Base-by-base conservation (phyloP, 1,140 invertebrate species). In the honey bee (Apis mellifera) region DNA sequence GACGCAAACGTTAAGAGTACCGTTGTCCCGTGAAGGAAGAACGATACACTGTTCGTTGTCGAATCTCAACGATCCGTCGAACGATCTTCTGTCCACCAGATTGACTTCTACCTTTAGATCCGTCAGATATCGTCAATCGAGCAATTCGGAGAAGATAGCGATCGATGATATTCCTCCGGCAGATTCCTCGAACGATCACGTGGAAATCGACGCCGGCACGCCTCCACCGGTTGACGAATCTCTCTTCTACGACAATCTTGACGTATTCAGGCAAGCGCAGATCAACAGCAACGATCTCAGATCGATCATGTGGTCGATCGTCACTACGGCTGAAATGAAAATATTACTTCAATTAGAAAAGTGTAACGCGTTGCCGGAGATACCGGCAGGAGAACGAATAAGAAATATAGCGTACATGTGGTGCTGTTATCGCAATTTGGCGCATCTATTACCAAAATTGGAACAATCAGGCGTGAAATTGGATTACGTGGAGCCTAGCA, bases 241-340 rank as follows among this genome's bases (percentile, higher is more conserved):
- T 1, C 86, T 94, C 0, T 94, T 93, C 73, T 94, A 94, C 78
- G 91, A 93, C 81, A 94, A 93, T 71, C 76, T 93, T 4, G 90
- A 92, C n/a, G 83, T 90, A 9, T 86, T 91, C 15, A 90, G 90
- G 54, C 90, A 92, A 26, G 90, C 92, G 2, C 92, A 94, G 23
- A 50, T 95, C 19, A 94, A 93, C 64, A 90, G 93, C 1, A 91
- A 91, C 9, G 93, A 93, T 42, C 89, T 94, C 9, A 93, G 93
- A 75, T 94, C 93, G 1, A 90, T 89, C 3, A 91, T 95, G 59
- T 93, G 94, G 91, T 93, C 94, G 0, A 90, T 90, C 0, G 84
- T 94, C 8, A 92, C 87, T 2, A 86, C 91, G 3, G 84, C 90
- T 0, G 93, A 94, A 71, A 92, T 94, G 86, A 94, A 92, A 48